phyloP scores from a whole-genome alignment of 2,113 vertebrate species.

The Mesembrinibis cayennensis region DNA sequence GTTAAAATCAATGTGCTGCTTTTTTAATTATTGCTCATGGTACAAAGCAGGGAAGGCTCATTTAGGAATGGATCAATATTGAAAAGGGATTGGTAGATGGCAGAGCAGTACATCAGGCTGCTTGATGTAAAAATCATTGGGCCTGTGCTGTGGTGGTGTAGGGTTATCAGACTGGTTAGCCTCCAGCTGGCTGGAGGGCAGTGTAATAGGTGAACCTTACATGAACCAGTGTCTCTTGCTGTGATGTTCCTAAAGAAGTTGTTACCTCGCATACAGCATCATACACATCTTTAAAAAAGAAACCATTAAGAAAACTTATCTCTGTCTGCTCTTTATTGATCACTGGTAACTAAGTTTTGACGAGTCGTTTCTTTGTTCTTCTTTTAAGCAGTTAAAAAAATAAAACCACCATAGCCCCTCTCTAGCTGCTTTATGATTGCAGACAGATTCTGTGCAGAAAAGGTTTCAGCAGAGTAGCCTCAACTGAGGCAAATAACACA shows the following conservation, averaged over 20 bases:
- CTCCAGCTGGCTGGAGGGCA: slow-evolving; percentile 96
- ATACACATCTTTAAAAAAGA: slow-evolving; percentile 77
- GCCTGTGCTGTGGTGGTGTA: slow-evolving; percentile 86
- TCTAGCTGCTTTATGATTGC: neutral
- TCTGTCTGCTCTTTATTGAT: slow-evolving; percentile 84
- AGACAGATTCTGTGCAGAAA: neutral
- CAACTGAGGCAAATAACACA: neutral
- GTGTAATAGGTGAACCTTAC: slow-evolving; percentile 92
- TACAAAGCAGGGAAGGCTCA: slow-evolving; percentile 99
- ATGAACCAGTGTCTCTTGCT: slow-evolving; percentile 89
- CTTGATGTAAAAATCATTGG: slow-evolving; percentile 99
- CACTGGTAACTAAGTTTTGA: slow-evolving; percentile 78
- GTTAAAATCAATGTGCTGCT: slow-evolving; percentile 99
- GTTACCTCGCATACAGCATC: slow-evolving; percentile 78
- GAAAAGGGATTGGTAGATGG: slow-evolving; percentile 97
- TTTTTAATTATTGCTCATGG: slow-evolving; percentile 99
- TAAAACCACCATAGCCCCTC: neutral
- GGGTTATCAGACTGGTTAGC: slow-evolving; percentile 96
- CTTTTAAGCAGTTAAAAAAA: slow-evolving; percentile 42
- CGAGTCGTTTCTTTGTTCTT: slow-evolving; percentile 78
- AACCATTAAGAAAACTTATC: slow-evolving; percentile 72
- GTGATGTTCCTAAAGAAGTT: slow-evolving; percentile 75
- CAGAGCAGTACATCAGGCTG: slow-evolving; percentile 96
- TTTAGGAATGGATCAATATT: slow-evolving; percentile 97
- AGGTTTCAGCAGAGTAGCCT: neutral